Percentiles rank a stretch among this genome's conserved stretches.
These are phyloP conservation scores for Meiosimyza platycephala DNA, from an alignment of 2,888 invertebrate species.

Conservation along the genomic window DNA sequence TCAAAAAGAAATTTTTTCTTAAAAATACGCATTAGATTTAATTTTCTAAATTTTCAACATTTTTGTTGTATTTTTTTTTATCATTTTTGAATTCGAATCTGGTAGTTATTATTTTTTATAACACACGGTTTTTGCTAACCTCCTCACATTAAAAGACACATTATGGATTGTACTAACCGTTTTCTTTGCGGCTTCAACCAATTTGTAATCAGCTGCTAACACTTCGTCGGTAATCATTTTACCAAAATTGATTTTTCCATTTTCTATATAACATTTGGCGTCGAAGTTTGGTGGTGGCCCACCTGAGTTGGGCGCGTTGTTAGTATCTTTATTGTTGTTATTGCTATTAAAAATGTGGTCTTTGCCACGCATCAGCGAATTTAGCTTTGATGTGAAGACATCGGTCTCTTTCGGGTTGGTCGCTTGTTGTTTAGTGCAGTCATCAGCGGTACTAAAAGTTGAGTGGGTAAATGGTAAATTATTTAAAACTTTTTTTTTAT, in stretches of 20 bases:
- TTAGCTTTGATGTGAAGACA: slow-evolving; percentile 63
- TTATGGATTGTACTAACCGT: slow-evolving; percentile 66
- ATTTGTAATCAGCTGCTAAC: slow-evolving; percentile 81
- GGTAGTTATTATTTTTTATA: too few relatives aligned
- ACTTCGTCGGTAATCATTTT: slow-evolving; percentile 89
- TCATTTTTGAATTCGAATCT: too few relatives aligned
- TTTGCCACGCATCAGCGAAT: slow-evolving; percentile 62
- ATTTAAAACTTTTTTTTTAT: not conserved
- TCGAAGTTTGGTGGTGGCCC: slow-evolving; percentile 60
- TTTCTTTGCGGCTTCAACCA: slow-evolving; percentile 86
- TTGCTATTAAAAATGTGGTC: slow-evolving; percentile 60
- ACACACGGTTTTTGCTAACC: too few relatives aligned
- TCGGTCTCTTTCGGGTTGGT: slow-evolving; percentile 50
- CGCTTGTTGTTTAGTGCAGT: slow-evolving; percentile 70
- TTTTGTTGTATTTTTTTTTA: too few relatives aligned
- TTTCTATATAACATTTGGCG: slow-evolving; percentile 76
- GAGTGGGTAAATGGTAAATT: not conserved
- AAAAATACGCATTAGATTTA: too few relatives aligned
- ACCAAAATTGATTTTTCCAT: slow-evolving; percentile 82
- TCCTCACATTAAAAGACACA: too few relatives aligned
- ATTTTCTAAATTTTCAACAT: too few relatives aligned
- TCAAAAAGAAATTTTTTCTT: too few relatives aligned
- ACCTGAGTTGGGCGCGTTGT: slow-evolving; percentile 41
- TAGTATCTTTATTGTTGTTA: slow-evolving; percentile 49
- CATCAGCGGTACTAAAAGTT: slow-evolving; percentile 70